Conservation (phyloP, 2,797 vertebrate species). For the Spinus pinus region DNA sequence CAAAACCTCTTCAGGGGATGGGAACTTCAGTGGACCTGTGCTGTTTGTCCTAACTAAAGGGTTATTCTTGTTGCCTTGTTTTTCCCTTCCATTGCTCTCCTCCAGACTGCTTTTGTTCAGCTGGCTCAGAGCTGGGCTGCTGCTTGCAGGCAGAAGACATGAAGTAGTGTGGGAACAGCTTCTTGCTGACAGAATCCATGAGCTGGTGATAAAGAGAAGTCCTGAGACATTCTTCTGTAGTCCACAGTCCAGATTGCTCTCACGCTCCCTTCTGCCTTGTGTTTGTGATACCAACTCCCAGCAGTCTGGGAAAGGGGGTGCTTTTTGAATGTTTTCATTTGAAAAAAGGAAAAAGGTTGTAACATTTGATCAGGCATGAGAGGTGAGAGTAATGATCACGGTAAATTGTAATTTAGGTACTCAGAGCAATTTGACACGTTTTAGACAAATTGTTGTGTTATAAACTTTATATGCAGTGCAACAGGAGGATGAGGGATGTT, state of each 20-base stretch:
- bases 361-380: background rate
- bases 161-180: slow-evolving; percentile 13
- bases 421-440: background rate
- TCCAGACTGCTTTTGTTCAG: background rate
- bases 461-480: background rate
- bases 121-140: background rate
- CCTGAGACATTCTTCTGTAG: background rate
- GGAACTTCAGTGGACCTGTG: background rate
- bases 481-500: background rate
- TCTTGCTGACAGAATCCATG: background rate
- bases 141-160: background rate
- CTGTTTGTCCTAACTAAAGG: background rate
- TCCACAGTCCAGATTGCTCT: background rate
- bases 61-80: background rate
- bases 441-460: background rate
- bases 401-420: background rate
- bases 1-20: background rate
- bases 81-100: background rate
- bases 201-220: slow-evolving; percentile 13
- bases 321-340: background rate
- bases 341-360: background rate
- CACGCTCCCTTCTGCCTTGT: background rate
- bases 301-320: background rate
- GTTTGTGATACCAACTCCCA: background rate
- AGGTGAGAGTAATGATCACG: background rate